These are phyloP conservation scores for Lycia hirtaria DNA, from an alignment of 2,888 invertebrate species.

Conservation along the genomic window DNA sequence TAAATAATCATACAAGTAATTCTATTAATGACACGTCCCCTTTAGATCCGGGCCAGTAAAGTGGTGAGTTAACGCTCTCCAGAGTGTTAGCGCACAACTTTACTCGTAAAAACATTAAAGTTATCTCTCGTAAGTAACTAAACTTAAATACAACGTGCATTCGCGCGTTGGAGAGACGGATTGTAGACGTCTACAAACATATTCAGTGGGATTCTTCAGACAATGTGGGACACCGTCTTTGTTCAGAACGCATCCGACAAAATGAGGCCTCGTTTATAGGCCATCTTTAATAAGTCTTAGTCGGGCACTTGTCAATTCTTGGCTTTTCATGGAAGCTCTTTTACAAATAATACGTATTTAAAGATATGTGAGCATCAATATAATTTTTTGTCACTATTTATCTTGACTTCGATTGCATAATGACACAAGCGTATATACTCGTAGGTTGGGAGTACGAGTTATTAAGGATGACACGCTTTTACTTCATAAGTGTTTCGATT, in stretches of 20 bases:
- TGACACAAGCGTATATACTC: no score
- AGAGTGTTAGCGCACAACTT: slow-evolving; percentile 21
- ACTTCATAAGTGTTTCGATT: no score
- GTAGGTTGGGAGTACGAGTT: no score
- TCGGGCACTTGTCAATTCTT: slow-evolving; percentile 1
- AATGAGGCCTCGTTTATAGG: neutral
- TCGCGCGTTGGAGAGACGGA: slow-evolving; percentile 15
- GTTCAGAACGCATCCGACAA: neutral
- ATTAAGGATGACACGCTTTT: no score
- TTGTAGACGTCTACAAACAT: slow-evolving; percentile 11
- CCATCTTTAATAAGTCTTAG: neutral
- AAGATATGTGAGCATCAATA: neutral
- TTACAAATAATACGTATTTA: neutral
- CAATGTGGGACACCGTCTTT: slow-evolving; percentile 9
- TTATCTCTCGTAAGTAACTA: slow-evolving; percentile 13
- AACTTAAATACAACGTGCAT: slow-evolving; percentile 23
- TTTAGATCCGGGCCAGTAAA: slow-evolving; percentile 33
- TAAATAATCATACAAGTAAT: slow-evolving; percentile 20
- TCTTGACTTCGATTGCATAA: neutral
- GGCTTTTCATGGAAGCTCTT: slow-evolving; percentile 2
- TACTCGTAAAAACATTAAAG: slow-evolving; percentile 23
- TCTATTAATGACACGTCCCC: slow-evolving; percentile 21
- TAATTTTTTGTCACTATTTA: no score
- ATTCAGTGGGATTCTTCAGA: slow-evolving; percentile 32
- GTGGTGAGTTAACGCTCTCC: slow-evolving; percentile 17